A percentile compares a stretch with the other conserved stretches of the same genome.
Evolutionary conservation across 2,797 vertebrate species (phyloP).

Genomic region (Mergus octosetaceus): DNA sequence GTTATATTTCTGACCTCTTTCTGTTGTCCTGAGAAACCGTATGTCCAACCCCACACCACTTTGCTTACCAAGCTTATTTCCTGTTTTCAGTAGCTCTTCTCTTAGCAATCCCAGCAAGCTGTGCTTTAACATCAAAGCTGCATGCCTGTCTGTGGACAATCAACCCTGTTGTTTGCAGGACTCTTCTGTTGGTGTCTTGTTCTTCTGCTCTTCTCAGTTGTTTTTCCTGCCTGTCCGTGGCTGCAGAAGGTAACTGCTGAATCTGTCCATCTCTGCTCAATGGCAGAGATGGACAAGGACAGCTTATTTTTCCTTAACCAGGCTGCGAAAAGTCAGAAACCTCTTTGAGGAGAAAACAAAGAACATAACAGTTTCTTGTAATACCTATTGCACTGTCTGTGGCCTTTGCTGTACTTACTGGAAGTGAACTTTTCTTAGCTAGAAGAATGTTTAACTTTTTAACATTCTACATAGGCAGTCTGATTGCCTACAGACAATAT

Average conservation of each 20-base stretch:
- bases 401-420: neutral
- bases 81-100: neutral
- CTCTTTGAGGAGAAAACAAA: neutral
- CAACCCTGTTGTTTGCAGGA: neutral
- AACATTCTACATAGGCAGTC: neutral
- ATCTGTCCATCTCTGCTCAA: neutral
- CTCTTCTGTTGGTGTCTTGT: neutral
- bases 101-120: neutral
- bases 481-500: neutral
- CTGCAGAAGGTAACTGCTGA: neutral
- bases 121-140: neutral
- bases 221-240: neutral
- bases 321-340: neutral
- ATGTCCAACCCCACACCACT: neutral
- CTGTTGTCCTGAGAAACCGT: neutral
- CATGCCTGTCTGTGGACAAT: rapidly evolving
- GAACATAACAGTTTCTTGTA: neutral
- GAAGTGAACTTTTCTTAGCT: neutral
- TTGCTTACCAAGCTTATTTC: neutral
- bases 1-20: neutral
- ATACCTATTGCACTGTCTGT: neutral
- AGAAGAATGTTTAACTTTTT: neutral
- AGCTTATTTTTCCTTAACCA: neutral
- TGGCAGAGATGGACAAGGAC: neutral
- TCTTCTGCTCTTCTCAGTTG: neutral